These are phyloP conservation scores for Drepana falcataria DNA, from an alignment of 2,888 invertebrate species.

Conservation along the genomic window DNA sequence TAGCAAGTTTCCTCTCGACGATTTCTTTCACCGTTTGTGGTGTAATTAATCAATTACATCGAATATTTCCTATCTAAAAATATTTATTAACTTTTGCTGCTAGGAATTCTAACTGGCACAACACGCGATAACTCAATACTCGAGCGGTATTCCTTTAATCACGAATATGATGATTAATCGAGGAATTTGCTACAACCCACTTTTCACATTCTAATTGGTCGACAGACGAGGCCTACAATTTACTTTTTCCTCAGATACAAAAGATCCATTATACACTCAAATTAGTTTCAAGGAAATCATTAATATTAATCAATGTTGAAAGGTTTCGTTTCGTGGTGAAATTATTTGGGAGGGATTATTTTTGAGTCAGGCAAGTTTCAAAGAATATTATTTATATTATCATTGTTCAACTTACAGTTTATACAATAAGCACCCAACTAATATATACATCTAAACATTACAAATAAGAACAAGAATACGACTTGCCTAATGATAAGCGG, in stretches of 20 bases:
- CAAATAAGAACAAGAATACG: too few species aligned
- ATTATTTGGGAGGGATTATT: background rate
- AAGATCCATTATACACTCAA: constrained; percentile 74
- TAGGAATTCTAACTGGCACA: constrained; percentile 14
- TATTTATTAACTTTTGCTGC: background rate
- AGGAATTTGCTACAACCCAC: constrained; percentile 34
- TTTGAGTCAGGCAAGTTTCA: background rate
- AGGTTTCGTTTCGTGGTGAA: constrained; percentile 27
- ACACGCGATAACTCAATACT: constrained; percentile 36
- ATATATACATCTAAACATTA: too few species aligned
- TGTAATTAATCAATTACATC: too few species aligned
- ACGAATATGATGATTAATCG: constrained; percentile 49
- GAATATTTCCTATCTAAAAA: too few species aligned
- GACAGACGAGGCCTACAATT: constrained; percentile 49
- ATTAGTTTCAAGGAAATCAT: constrained; percentile 70
- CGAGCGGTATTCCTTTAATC: constrained; percentile 7
- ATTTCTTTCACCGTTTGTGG: too few species aligned
- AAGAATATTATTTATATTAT: background rate
- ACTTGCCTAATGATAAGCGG: too few species aligned
- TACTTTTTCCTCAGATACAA: constrained; percentile 70
- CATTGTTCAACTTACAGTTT: too few species aligned
- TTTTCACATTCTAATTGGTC: constrained; percentile 59
- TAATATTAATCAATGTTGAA: constrained; percentile 72
- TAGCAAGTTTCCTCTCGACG: too few species aligned
- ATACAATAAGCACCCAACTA: too few species aligned